Evolutionary conservation across 2,888 invertebrate genomes (phyloP).

Genomic region (Sacculina carcini): DNA sequence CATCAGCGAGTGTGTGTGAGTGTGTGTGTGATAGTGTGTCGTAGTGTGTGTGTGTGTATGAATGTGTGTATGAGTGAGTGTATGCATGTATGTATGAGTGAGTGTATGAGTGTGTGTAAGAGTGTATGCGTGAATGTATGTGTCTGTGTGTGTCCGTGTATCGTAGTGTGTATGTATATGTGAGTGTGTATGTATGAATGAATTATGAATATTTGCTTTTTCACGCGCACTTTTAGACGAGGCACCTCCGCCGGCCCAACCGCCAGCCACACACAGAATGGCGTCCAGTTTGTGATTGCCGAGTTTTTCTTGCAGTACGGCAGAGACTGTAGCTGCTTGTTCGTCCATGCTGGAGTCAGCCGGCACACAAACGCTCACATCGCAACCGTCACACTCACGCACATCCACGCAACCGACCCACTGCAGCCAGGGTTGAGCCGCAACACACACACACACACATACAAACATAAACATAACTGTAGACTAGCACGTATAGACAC

Average conservation of each 20-base stretch:
- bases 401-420: conserved; percentile 80
- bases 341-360: conserved; percentile 41
- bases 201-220: neutral
- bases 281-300: conserved; percentile 66
- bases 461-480: neutral
- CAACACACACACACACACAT: neutral
- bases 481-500: neutral
- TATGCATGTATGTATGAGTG: too few species aligned
- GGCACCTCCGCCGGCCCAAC: conserved; percentile 60
- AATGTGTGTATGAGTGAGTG: too few species aligned
- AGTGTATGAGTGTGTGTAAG: too few species aligned
- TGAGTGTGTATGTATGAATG: too few species aligned
- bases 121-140: too few species aligned
- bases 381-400: conserved; percentile 53
- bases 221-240: conserved; percentile 30
- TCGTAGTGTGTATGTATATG: too few species aligned
- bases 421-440: conserved; percentile 16
- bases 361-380: conserved; percentile 59
- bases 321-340: conserved; percentile 43
- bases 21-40: too few species aligned
- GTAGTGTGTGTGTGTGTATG: too few species aligned
- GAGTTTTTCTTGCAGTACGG: conserved; percentile 35
- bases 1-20: too few species aligned
- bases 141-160: too few species aligned
- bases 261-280: conserved; percentile 76